phyloP scores from a whole-genome alignment of 1,140 invertebrate species.

The Brachionus rubens region DNA sequence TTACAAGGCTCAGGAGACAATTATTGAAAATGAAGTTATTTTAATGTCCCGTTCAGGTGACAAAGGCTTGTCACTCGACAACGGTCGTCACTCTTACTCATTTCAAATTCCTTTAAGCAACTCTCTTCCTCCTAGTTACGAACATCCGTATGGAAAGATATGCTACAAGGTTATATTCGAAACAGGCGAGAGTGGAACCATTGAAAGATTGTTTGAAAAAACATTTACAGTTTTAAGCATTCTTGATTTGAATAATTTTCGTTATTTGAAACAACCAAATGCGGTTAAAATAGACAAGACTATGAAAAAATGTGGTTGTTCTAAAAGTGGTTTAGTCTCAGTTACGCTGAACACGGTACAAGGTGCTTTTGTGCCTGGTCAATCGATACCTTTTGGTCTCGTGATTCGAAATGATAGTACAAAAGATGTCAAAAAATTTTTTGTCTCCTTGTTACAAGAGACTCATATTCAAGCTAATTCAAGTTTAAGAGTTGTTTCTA shows the following conservation, averaged over 20 bases:
- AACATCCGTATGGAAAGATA: constrained; percentile 40
- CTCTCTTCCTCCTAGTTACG: constrained; percentile 17
- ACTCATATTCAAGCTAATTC: constrained; percentile 41
- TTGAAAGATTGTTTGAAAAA: not conserved
- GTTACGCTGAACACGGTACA: constrained; percentile 18
- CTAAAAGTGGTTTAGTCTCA: not conserved
- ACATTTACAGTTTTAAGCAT: constrained; percentile 22
- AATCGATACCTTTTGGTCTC: constrained; percentile 11
- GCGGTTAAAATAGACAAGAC: constrained; percentile 18
- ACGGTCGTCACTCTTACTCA: constrained; percentile 10
- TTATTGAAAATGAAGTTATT: constrained; percentile 25
- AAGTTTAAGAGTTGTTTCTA: not conserved
- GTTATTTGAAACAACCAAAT: constrained; percentile 10
- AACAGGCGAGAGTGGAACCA: not conserved
- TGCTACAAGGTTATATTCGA: constrained; percentile 39
- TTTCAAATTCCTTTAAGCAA: constrained; percentile 27
- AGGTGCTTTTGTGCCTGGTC: constrained; percentile 18
- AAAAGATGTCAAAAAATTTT: constrained; percentile 29
- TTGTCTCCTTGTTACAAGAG: constrained; percentile 25
- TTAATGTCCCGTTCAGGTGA: not conserved
- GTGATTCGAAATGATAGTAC: constrained; percentile 29
- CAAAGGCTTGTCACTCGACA: constrained; percentile 5
- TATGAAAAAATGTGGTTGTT: constrained; percentile 12
- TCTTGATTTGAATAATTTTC: constrained; percentile 36
- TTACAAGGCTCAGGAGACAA: constrained; percentile 3